Evolutionary conservation across 2,113 vertebrate genomes (phyloP).

Genomic region (Illadopsis cleaveri): DNA sequence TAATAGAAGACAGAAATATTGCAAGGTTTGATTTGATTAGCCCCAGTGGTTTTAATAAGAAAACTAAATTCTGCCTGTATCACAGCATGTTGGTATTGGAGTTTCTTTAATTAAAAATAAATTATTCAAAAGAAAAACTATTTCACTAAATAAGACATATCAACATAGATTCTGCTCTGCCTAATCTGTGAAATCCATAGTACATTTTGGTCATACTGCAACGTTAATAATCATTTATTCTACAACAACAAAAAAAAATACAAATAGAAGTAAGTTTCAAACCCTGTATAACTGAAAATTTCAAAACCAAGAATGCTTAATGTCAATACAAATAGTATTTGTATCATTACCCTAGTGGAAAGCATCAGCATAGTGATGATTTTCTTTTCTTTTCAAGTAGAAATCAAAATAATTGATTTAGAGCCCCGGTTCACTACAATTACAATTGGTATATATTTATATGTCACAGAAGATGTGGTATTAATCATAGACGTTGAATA

Average conservation of each 20-base stretch:
- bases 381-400: neutral
- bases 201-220: neutral
- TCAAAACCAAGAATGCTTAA: neutral
- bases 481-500: neutral
- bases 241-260: neutral
- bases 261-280: neutral
- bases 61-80: neutral
- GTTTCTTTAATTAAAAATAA: neutral
- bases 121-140: neutral
- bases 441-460: neutral
- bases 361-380: neutral
- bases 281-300: neutral
- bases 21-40: neutral
- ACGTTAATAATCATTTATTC: neutral
- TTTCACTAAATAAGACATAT: neutral
- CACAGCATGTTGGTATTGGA: neutral
- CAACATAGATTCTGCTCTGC: neutral
- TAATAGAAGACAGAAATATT: neutral
- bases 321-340: neutral
- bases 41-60: neutral
- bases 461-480: neutral
- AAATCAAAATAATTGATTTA: neutral
- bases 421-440: neutral
- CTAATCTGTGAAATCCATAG: neutral
- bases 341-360: neutral